phyloP scores from a whole-genome alignment of 1,140 invertebrate species.

The Drosophila bocqueti region DNA sequence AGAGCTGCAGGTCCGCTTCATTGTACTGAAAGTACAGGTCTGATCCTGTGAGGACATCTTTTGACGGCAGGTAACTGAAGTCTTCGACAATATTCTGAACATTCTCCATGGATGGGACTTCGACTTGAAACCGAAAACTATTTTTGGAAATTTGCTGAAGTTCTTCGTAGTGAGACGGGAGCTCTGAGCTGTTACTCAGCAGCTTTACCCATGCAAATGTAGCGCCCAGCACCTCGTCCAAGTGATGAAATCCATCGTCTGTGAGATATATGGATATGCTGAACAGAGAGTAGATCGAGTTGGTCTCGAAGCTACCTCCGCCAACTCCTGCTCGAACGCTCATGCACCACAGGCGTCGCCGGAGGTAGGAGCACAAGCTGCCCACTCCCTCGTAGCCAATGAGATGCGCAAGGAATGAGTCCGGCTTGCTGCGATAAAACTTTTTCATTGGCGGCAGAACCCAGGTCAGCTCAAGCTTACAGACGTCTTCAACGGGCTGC shows the following conservation, averaged over 20 bases:
- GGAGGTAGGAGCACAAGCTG: constrained; percentile 93
- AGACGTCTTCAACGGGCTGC: constrained; percentile 90
- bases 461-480: constrained; percentile 91
- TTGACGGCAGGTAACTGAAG: constrained; percentile 91
- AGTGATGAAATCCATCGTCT: constrained; percentile 90
- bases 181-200: constrained; percentile 87
- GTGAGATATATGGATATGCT: constrained; percentile 91
- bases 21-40: constrained; percentile 92
- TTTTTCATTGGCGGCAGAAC: constrained; percentile 88
- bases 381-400: constrained; percentile 96
- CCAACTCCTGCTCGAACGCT: constrained; percentile 90
- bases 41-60: constrained; percentile 91
- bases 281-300: constrained; percentile 91
- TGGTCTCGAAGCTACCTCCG: constrained; percentile 91
- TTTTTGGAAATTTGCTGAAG: constrained; percentile 89
- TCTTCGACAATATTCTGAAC: constrained; percentile 91
- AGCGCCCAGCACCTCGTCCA: constrained; percentile 89
- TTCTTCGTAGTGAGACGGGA: constrained; percentile 83
- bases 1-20: constrained; percentile 88
- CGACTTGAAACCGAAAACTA: constrained; percentile 90
- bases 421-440: constrained; percentile 91
- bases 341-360: constrained; percentile 93
- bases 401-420: constrained; percentile 92
- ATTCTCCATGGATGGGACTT: constrained; percentile 89
- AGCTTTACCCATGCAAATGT: constrained; percentile 92